A percentile compares a stretch with the other conserved stretches of the same genome.
phyloP scores from a whole-genome alignment of 2,888 invertebrate species.

The Brenthis daphne region DNA sequence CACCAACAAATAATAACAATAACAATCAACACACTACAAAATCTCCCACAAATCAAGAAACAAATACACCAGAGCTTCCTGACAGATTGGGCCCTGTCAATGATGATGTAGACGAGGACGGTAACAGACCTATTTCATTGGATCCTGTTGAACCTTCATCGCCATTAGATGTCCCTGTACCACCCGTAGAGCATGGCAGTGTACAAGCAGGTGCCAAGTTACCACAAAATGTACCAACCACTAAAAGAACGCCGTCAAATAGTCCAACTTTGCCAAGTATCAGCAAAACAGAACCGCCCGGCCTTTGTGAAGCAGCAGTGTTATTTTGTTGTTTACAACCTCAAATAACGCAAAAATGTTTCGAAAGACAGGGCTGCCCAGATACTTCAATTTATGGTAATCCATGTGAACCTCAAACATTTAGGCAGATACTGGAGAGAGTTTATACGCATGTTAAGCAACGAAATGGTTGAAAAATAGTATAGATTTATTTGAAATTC shows the following conservation, averaged over 20 bases:
- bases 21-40: conserved; percentile 17
- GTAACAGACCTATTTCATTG: conserved; percentile 65
- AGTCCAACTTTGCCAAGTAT: conserved; percentile 8
- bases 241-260: conserved; percentile 3
- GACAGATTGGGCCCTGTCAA: conserved; percentile 55
- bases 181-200: conserved; percentile 56
- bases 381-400: conserved; percentile 70
- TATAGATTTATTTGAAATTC: background rate
- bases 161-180: conserved; percentile 45
- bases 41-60: conserved; percentile 10
- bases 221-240: conserved; percentile 1
- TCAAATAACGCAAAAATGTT: conserved; percentile 59
- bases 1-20: conserved; percentile 16
- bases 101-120: conserved; percentile 49
- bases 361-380: conserved; percentile 58
- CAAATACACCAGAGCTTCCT: conserved; percentile 43
- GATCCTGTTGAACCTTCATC: conserved; percentile 47
- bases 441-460: conserved; percentile 59
- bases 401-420: conserved; percentile 57
- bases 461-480: conserved; percentile 19
- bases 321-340: conserved; percentile 63
- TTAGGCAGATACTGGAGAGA: conserved; percentile 56
- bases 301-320: conserved; percentile 60
- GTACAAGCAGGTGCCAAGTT: conserved; percentile 43
- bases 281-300: conserved; percentile 33